A percentile compares a stretch with the other conserved stretches of the same genome.
phyloP scores from a whole-genome alignment of 30 jellyfish, hydroid and myxozoan genomes.

The Pelagia noctiluca region DNA sequence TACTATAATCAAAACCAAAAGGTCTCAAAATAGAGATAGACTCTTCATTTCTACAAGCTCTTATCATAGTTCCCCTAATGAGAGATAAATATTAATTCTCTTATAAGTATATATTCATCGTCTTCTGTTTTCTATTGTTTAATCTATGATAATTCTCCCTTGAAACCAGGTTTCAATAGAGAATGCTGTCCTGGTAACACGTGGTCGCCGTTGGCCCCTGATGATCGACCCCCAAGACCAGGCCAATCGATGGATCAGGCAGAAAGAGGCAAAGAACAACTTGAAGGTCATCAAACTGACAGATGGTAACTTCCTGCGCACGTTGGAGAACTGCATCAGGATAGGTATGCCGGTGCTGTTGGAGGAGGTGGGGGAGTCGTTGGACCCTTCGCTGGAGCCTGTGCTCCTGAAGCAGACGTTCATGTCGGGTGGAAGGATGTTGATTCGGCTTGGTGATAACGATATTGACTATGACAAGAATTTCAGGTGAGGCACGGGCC shows the following conservation, averaged over 20 bases:
- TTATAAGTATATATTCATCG: too few relatives aligned
- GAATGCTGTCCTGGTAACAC: conserved; percentile 92
- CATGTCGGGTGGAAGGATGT: conserved; percentile 92
- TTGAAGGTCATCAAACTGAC: conserved; percentile 90
- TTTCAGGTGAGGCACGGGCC: conserved; percentile 74
- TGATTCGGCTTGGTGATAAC: conserved; percentile 94
- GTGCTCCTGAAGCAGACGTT: conserved; percentile 90
- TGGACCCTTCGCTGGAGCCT: conserved; percentile 97
- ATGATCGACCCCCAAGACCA: conserved; percentile 99
- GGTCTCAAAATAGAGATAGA: too few relatives aligned
- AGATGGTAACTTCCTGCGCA: conserved; percentile 84
- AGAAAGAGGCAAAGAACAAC: conserved; percentile 84
- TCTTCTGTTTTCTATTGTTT: too few relatives aligned
- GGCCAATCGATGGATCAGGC: conserved; percentile 95
- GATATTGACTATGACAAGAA: conserved; percentile 94
- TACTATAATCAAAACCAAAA: too few relatives aligned
- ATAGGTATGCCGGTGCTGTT: conserved; percentile 93
- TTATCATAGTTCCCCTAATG: too few relatives aligned
- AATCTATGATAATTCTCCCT: too few relatives aligned
- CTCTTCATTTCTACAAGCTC: too few relatives aligned
- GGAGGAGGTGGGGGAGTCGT: conserved; percentile 92
- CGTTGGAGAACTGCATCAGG: conserved; percentile 90
- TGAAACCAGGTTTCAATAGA: conserved; percentile 92
- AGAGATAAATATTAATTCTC: too few relatives aligned
- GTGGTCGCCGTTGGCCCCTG: conserved; percentile 98